Evolutionary conservation across 2,113 vertebrate genomes (phyloP).

Genomic region (Phrynosoma blainvillii): DNA sequence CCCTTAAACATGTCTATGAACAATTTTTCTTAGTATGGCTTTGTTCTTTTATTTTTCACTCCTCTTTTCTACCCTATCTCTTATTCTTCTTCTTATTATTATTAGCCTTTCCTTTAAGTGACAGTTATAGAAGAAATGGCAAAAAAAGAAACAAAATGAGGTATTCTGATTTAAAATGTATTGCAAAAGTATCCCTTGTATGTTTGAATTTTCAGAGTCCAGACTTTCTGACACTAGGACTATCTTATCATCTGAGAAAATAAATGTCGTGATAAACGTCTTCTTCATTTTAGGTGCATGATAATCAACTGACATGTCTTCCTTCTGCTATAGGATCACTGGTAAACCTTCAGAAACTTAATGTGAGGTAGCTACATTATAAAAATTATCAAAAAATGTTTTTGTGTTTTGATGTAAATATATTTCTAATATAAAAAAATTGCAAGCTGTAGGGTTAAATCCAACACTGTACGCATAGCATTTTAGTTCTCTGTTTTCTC

Average conservation of each 20-base stretch:
- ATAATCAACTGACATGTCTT: slow-evolving; percentile 88
- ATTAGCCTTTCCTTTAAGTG: background rate
- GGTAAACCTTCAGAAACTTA: slow-evolving; percentile 90
- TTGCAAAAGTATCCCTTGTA: background rate
- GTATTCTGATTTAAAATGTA: background rate
- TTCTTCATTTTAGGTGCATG: slow-evolving; percentile 85
- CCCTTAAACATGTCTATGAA: background rate
- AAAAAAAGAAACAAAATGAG: background rate
- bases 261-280: background rate
- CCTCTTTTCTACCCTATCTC: too few relatives aligned
- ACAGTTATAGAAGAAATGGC: background rate
- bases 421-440: background rate
- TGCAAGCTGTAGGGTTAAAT: background rate
- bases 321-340: slow-evolving; percentile 86
- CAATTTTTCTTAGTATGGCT: background rate
- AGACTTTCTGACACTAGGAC: background rate
- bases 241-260: background rate
- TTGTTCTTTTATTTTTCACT: background rate
- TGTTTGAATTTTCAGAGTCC: background rate
- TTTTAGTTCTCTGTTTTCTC: too few relatives aligned
- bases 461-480: too few relatives aligned
- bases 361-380: slow-evolving; percentile 74
- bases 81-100: background rate
- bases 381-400: background rate
- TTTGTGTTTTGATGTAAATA: background rate